phyloP scores from a whole-genome alignment of 2,888 invertebrate genomes.

The Xestia c-nigrum region DNA sequence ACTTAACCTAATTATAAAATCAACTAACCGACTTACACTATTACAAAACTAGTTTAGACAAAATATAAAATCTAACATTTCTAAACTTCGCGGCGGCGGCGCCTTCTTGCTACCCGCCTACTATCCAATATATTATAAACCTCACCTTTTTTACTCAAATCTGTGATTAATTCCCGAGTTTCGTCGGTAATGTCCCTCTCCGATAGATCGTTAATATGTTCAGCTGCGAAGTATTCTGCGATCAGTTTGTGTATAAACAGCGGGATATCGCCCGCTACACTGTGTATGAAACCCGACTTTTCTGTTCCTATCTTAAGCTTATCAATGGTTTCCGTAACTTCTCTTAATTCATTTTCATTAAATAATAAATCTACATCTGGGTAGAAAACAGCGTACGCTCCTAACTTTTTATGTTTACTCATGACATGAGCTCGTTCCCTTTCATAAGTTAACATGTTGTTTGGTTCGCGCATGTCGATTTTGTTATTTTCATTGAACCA shows the following conservation, averaged over 20 bases:
- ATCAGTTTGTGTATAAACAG: not conserved
- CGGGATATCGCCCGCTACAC: not conserved
- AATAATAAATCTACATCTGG: not conserved
- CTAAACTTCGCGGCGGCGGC: no score
- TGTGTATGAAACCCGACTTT: not conserved
- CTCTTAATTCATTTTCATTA: slow-evolving; percentile 3
- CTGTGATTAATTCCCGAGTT: not conserved
- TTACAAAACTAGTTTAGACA: no score
- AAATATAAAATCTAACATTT: no score
- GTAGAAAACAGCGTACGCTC: slow-evolving; percentile 1
- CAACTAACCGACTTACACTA: no score
- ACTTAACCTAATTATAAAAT: no score
- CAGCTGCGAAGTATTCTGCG: not conserved
- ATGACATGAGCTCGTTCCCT: not conserved
- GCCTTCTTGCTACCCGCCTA: not conserved
- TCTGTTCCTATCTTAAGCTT: not conserved
- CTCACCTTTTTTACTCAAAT: not conserved
- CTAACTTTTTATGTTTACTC: not conserved
- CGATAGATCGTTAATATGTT: not conserved
- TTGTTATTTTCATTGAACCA: not conserved
- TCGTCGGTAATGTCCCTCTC: not conserved
- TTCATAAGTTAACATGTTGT: not conserved
- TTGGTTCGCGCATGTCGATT: not conserved
- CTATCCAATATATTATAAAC: not conserved
- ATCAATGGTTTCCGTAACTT: not conserved